A percentile compares a stretch with the other conserved stretches of the same genome.
Evolutionary conservation across 30 jellyfish, hydroid and myxozoan genomes (phyloP).

Genomic region (Cassiopea xamachana): DNA sequence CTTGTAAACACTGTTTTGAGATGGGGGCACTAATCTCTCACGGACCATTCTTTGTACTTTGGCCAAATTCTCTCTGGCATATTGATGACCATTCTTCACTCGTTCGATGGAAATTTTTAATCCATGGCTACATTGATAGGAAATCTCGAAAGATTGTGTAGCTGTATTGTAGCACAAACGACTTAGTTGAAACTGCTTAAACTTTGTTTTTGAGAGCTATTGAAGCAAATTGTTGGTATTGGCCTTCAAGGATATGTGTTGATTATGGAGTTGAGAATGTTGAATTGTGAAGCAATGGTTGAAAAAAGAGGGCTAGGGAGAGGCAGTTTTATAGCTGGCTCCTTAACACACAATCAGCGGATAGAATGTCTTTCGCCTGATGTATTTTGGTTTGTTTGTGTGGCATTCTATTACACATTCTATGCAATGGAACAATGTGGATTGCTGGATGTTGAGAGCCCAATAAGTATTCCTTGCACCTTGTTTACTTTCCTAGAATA

Average conservation of each 20-base stretch:
- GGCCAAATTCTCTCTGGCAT: constrained; percentile 34
- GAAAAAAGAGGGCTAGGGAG: background rate
- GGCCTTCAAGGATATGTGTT: background rate
- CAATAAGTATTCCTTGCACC: background rate
- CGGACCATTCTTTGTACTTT: background rate
- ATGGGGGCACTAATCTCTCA: background rate
- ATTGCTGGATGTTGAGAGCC: background rate
- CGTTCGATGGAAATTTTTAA: constrained; percentile 3
- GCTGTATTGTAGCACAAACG: constrained; percentile 17
- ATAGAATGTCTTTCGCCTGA: background rate
- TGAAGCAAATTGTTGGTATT: background rate
- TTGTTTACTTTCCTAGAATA: background rate
- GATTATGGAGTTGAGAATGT: constrained; percentile 14
- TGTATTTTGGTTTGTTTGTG: background rate
- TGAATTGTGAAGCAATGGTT: background rate
- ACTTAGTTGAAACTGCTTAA: constrained; percentile 4
- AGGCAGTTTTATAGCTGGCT: background rate
- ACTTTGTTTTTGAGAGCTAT: background rate
- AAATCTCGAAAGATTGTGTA: constrained; percentile 26
- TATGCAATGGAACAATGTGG: background rate
- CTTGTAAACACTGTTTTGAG: background rate
- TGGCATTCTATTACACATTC: background rate
- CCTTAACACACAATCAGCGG: background rate
- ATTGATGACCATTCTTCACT: constrained; percentile 7
- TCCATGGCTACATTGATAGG: constrained; percentile 62